Base-by-base conservation (phyloP, 2,888 invertebrate species). In the Agrotis exclamationis region DNA sequence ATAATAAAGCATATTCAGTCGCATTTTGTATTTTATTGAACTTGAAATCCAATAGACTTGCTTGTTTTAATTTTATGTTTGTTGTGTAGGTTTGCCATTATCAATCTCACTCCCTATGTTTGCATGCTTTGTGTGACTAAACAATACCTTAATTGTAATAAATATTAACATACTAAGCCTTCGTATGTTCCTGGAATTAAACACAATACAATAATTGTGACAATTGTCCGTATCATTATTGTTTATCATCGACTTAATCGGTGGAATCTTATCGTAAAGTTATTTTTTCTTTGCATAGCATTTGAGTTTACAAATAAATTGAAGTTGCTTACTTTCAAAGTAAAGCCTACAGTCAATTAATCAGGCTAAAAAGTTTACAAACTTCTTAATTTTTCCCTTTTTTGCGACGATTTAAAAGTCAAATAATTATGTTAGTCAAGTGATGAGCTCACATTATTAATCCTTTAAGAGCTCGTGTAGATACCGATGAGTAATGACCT, bases 51-150 rank as follows among this genome's bases (percentile, higher is more conserved):
- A 89, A 86, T 88, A 78, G 54, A 79, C 75, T 87, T 86, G 89
- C 89, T 90, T 91, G 84, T 89, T 92, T 91, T 86, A 76, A 85
- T 91, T 93, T 93, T 91, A 79, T 92, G 92, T 95, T 95, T 87
- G 90, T 95, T 95, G 96, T 96, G 94, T 92, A 95, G 95, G 96
- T 96, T 96, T 96, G 96, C 96, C 96, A 95, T 91, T 94, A 94
- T 93, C 93, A 89, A 83, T 85, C 71, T 83, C 71, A 77, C 75
- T 74, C 74, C 74, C 65, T 80, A 74, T 75, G 77, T 86, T 84
- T 86, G 83, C 85, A 86, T 85, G 86, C 82, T 80, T 72, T 79
- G 66, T 85, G 79, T 84, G 56, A 76, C 24, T 85, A 76, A 79
- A 82, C 68, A 84, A 74, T 67, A 76, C 48, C 71, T 69, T 59